Conservation (phyloP, 2,888 invertebrate genomes). For the Drosophila aldrichi region DNA sequence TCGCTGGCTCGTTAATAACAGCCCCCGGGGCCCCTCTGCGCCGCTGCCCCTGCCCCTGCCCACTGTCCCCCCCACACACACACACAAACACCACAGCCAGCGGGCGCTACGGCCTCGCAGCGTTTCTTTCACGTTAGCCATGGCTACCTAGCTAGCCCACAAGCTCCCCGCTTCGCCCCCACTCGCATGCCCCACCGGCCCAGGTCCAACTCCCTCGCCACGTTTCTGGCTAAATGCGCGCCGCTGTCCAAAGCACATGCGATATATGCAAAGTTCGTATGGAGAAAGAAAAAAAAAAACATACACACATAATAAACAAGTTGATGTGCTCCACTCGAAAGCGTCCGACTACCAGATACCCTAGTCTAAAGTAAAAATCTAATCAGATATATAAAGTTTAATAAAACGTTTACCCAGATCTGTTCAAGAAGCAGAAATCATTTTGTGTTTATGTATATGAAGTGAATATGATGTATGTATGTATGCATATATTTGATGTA, state of each 20-base stretch:
- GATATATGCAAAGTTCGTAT: conserved; percentile 42
- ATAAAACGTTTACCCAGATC: not conserved
- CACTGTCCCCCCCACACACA: not conserved
- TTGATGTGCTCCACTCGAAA: not conserved
- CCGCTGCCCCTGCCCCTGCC: not conserved
- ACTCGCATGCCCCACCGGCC: conserved; percentile 5
- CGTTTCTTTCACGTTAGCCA: conserved; percentile 22
- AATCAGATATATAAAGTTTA: not conserved
- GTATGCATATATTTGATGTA: too few relatives aligned
- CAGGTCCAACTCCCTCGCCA: conserved; percentile 11
- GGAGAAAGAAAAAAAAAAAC: conserved; percentile 18
- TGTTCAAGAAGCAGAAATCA: not conserved
- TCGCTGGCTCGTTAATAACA: conserved; percentile 80
- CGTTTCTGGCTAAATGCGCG: conserved; percentile 70
- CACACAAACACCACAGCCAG: conserved; percentile 7
- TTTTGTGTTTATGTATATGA: too few relatives aligned
- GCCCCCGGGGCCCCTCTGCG: conserved; percentile 53
- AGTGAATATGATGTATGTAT: too few relatives aligned
- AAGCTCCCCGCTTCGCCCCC: not conserved
- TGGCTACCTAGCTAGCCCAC: conserved; percentile 12
- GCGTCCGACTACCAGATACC: not conserved
- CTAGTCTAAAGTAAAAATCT: not conserved
- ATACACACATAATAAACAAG: conserved; percentile 7
- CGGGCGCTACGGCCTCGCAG: conserved; percentile 22
- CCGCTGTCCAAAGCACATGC: conserved; percentile 73